Base-by-base conservation (phyloP, 2,797 vertebrate species). In the Oceanodroma leucorhoa region DNA sequence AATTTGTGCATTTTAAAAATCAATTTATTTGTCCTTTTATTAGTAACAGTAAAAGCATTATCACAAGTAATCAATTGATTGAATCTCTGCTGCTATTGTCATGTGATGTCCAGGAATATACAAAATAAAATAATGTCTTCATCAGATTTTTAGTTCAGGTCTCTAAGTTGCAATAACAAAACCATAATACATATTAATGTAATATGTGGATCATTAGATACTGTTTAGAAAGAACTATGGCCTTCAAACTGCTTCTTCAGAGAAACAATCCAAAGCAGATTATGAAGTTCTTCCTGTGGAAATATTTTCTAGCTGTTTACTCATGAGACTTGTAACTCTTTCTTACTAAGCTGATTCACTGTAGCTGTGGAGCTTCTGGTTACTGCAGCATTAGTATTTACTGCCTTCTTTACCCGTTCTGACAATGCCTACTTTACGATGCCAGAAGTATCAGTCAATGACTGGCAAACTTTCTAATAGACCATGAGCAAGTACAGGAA, bases 291-390 rank as follows among this genome's bases (percentile, higher is more conserved):
- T 91, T 92, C 73, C 71, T 45, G 34, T 55, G 19, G 57, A 95
- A 95, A 89, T 53, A 79, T 88, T 96, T 95, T 46, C 62, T 75
- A 66, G n/a, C 34, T 72, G 24, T 92, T 93, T 95, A 55, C 51
- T 88, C 46, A 57, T 2, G 19, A 91, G 61, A 79, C 43, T 54
- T 83, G 21, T 54, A 81, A 69, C 21, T 46, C 26, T 78, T 93
- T 83, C 58, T 29, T 51, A 36, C 29, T 51, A 12, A 83, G 32
- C 36, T n/a, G 51, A 32, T 50, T 89, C n/a, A 41, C 32, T 43
- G 43, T 91, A 50, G 78, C 54, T 27, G 55, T 57, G 38, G 69
- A 89, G 64, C 46, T 72, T 61, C 55, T 61, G 43, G 46, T 27
- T 70, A n/a, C 54, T 75, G 54, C 43, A 80, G 50, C 77, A 6